phyloP scores from a whole-genome alignment of 2,888 invertebrate species.

The Pyrrhosoma nymphula region DNA sequence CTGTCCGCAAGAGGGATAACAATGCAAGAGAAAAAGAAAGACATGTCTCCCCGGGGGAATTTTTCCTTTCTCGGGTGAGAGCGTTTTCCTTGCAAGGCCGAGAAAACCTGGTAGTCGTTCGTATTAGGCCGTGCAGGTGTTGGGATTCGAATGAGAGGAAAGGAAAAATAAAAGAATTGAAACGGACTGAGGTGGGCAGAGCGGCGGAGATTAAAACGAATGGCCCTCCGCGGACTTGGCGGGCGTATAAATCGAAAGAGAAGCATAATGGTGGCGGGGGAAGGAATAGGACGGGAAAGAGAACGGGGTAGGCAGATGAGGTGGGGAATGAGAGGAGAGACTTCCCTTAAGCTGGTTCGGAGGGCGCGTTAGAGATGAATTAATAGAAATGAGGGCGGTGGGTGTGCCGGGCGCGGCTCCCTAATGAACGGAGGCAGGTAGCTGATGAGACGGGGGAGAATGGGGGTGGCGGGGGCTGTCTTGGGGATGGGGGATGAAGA shows the following conservation, averaged over 20 bases:
- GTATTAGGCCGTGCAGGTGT: conserved; percentile 14
- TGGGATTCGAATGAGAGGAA: background rate
- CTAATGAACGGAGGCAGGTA: conserved; percentile 66
- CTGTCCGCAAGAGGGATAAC: background rate
- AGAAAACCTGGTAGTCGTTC: background rate
- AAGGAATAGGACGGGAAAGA: background rate
- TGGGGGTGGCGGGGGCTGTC: background rate
- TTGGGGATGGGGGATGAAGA: background rate
- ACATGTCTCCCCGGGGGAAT: background rate
- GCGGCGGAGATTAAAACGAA: conserved; percentile 36
- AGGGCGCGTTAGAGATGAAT: conserved; percentile 59
- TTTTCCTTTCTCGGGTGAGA: background rate
- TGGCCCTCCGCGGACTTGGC: conserved; percentile 27
- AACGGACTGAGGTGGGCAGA: background rate
- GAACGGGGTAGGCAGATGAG: too few relatives aligned
- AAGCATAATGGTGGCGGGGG: conserved; percentile 2
- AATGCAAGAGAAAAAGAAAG: background rate
- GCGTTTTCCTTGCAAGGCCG: conserved; percentile 28
- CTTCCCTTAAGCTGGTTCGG: background rate
- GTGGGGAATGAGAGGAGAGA: too few relatives aligned
- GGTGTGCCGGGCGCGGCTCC: conserved; percentile 7
- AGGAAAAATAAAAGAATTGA: background rate
- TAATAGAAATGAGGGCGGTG: conserved; percentile 58
- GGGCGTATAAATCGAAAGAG: conserved; percentile 52
- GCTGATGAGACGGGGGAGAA: conserved; percentile 51